phyloP scores from a whole-genome alignment of 2,113 vertebrate species.

The Cololabis saira region DNA sequence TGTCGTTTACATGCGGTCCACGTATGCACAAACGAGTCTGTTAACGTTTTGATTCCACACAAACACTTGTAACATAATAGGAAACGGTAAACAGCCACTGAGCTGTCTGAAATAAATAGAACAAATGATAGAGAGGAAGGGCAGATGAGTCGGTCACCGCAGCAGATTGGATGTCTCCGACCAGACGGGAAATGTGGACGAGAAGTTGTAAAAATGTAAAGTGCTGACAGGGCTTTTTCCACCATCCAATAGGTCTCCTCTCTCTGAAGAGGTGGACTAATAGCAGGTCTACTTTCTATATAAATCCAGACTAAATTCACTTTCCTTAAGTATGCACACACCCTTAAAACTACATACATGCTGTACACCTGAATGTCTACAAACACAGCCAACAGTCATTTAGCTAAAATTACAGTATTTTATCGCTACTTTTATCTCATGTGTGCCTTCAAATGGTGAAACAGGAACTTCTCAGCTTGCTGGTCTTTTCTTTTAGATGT shows the following conservation, averaged over 20 bases:
- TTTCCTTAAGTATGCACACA: slow-evolving; percentile 70
- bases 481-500: slow-evolving; percentile 1
- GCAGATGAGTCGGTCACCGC: slow-evolving; percentile 51
- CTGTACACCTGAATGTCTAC: slow-evolving; percentile 57
- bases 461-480: slow-evolving; percentile 29
- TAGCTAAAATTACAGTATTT: slow-evolving; percentile 73
- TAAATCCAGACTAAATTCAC: slow-evolving; percentile 75
- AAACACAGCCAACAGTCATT: slow-evolving; percentile 58
- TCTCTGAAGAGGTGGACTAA: slow-evolving; percentile 67
- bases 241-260: slow-evolving; percentile 40
- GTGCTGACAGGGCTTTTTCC: slow-evolving; percentile 49
- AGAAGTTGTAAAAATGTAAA: slow-evolving; percentile 32
- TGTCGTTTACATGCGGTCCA: slow-evolving; percentile 5
- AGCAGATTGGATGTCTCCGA: slow-evolving; percentile 42
- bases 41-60: slow-evolving; percentile 28
- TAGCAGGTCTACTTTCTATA: slow-evolving; percentile 73
- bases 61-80: slow-evolving; percentile 42
- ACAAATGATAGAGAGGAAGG: slow-evolving; percentile 61
- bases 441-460: slow-evolving; percentile 50
- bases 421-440: slow-evolving; percentile 68
- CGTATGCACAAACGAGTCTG: not conserved
- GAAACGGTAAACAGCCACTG: slow-evolving; percentile 42
- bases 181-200: slow-evolving; percentile 19
- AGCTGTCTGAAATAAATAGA: slow-evolving; percentile 57
- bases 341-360: slow-evolving; percentile 65